Conservation (phyloP, 1,140 invertebrate genomes). For the Eubasilissa regina region DNA sequence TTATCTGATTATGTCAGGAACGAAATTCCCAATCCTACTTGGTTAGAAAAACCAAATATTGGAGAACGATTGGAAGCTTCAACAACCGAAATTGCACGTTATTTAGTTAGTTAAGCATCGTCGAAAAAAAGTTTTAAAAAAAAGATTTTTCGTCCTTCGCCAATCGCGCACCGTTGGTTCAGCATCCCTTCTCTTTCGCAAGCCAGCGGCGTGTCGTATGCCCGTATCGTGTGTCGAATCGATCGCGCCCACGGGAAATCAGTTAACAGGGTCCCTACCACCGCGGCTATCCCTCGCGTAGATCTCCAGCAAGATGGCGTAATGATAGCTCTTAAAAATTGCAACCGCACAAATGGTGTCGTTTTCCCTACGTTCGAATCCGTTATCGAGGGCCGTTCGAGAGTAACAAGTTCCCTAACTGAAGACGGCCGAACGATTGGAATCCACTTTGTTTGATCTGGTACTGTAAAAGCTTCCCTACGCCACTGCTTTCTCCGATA, state of each 20-base stretch:
- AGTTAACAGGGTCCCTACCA: conserved; percentile 52
- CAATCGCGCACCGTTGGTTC: not conserved
- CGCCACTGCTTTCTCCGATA: not conserved
- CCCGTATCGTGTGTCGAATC: conserved; percentile 59
- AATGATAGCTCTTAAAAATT: conserved; percentile 56
- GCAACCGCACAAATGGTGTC: conserved; percentile 44
- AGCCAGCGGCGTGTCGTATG: conserved; percentile 32
- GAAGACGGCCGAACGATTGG: not conserved
- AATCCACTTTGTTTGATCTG: not conserved
- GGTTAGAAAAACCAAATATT: too few species aligned
- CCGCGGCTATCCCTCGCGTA: not conserved
- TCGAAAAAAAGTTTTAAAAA: too few species aligned
- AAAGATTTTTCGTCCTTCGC: too few species aligned
- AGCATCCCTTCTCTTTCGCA: not conserved
- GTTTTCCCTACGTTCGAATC: conserved; percentile 24
- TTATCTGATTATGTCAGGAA: too few species aligned
- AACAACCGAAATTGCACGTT: too few species aligned
- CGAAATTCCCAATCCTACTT: too few species aligned
- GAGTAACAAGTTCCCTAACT: not conserved
- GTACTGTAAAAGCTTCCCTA: not conserved
- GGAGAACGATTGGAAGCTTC: too few species aligned
- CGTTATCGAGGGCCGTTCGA: not conserved
- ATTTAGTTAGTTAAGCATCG: too few species aligned
- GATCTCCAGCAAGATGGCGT: conserved; percentile 34
- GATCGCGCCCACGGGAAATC: conserved; percentile 60